Conservation (phyloP, 1,140 invertebrate genomes). For the Leucophenga varia region DNA sequence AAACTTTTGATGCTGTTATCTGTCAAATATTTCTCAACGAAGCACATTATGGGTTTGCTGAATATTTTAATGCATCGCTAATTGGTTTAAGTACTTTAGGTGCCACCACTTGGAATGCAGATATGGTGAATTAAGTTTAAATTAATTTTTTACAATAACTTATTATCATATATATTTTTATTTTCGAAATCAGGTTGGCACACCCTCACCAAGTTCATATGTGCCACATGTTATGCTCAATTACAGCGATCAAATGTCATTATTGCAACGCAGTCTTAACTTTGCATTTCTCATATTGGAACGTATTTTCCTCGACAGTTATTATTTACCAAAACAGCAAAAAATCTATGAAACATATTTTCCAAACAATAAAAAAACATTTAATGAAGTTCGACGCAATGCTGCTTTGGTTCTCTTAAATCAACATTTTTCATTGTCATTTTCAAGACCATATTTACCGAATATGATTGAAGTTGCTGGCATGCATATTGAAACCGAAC, state of each 20-base stretch:
- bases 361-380: slow-evolving; percentile 11
- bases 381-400: slow-evolving; percentile 41
- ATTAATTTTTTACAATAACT: neutral
- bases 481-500: slow-evolving; percentile 54
- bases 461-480: slow-evolving; percentile 62
- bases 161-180: too few species aligned
- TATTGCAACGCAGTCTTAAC: slow-evolving; percentile 51
- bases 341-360: slow-evolving; percentile 42
- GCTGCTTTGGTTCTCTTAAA: slow-evolving; percentile 59
- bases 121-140: neutral
- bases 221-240: slow-evolving; percentile 29
- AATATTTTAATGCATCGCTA: slow-evolving; percentile 16
- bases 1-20: slow-evolving; percentile 17
- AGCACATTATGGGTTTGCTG: slow-evolving; percentile 10
- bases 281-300: slow-evolving; percentile 15
- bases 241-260: slow-evolving; percentile 47
- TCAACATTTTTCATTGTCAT: slow-evolving; percentile 57
- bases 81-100: slow-evolving; percentile 12
- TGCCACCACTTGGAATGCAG: slow-evolving; percentile 7
- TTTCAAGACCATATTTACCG: slow-evolving; percentile 56
- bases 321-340: slow-evolving; percentile 32
- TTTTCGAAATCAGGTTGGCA: slow-evolving; percentile 21
- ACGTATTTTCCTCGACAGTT: slow-evolving; percentile 5
- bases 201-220: slow-evolving; percentile 37
- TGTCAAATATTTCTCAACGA: slow-evolving; percentile 14